A percentile compares a stretch with the other conserved stretches of the same genome.
These are phyloP conservation scores for Dusona sp. DNA, from an alignment of 2,888 invertebrate species.

Conservation along the genomic window DNA sequence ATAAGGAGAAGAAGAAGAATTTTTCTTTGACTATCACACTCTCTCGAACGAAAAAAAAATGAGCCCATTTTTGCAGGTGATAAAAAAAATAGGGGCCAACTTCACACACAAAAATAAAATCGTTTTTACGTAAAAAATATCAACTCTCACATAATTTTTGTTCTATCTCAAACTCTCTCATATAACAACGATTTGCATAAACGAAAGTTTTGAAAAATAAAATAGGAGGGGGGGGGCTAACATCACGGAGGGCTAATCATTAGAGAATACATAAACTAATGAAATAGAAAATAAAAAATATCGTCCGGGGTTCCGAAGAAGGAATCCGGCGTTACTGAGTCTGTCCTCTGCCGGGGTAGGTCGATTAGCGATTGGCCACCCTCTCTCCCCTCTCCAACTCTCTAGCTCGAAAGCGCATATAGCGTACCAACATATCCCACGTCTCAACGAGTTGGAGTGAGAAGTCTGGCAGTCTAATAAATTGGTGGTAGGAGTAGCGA, in stretches of 20 bases:
- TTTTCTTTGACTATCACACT: too few relatives aligned
- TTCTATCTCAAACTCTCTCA: too few relatives aligned
- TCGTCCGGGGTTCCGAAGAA: constrained; percentile 17
- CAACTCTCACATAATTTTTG: too few relatives aligned
- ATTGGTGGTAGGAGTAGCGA: constrained; percentile 81
- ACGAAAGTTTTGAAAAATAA: too few relatives aligned
- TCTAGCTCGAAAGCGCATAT: constrained; percentile 24
- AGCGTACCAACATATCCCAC: constrained; percentile 37
- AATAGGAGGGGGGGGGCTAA: too few relatives aligned
- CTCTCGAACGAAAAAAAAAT: constrained; percentile 15
- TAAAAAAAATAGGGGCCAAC: too few relatives aligned
- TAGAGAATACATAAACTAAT: neutral
- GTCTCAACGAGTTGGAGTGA: constrained; percentile 71
- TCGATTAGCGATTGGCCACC: constrained; percentile 61
- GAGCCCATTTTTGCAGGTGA: constrained; percentile 11
- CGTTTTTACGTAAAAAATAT: too few relatives aligned
- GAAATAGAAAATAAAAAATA: neutral
- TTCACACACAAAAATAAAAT: too few relatives aligned
- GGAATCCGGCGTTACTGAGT: constrained; percentile 60
- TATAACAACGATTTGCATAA: too few relatives aligned
- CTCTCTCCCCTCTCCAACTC: constrained; percentile 1
- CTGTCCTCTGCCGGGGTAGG: constrained; percentile 61
- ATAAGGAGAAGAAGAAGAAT: too few relatives aligned
- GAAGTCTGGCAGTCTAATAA: constrained; percentile 82
- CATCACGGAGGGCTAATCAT: too few relatives aligned